phyloP scores from a whole-genome alignment of 2,888 invertebrate species.

The Sinodicranocentrus sp. region DNA sequence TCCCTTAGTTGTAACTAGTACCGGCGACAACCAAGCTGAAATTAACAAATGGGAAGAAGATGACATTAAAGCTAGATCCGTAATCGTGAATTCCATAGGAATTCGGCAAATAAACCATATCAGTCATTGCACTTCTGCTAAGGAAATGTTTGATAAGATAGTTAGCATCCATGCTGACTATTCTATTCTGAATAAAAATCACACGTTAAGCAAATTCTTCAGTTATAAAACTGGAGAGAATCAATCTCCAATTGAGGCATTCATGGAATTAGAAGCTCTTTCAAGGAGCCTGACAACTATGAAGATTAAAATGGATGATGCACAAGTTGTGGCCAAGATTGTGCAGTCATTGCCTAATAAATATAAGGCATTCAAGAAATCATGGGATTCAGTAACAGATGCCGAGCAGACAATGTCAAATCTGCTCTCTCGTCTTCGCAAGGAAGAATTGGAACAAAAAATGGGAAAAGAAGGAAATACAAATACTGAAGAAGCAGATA shows the following conservation, averaged over 20 bases:
- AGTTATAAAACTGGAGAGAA: too few relatives aligned
- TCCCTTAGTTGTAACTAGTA: background rate
- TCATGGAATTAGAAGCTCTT: too few relatives aligned
- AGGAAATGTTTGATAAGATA: background rate
- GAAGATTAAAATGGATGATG: too few relatives aligned
- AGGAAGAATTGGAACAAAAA: background rate
- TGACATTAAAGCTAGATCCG: background rate
- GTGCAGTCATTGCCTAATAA: too few relatives aligned
- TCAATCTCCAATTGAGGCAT: too few relatives aligned
- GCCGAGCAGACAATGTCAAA: background rate
- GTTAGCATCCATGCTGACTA: background rate
- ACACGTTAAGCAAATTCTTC: too few relatives aligned
- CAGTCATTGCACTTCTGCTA: background rate
- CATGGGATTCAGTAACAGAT: background rate
- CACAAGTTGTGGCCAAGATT: too few relatives aligned
- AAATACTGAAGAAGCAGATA: too few relatives aligned
- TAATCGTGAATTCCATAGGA: background rate
- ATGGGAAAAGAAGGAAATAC: too few relatives aligned
- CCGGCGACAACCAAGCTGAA: background rate
- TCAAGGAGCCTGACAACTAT: too few relatives aligned
- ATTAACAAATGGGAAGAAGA: background rate
- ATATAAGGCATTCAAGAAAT: too few relatives aligned
- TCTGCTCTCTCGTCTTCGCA: background rate
- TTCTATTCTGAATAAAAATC: too few relatives aligned
- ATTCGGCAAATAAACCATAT: background rate